Base-by-base conservation (phyloP, 2,888 invertebrate species). In the Eupelmus urozonus region DNA sequence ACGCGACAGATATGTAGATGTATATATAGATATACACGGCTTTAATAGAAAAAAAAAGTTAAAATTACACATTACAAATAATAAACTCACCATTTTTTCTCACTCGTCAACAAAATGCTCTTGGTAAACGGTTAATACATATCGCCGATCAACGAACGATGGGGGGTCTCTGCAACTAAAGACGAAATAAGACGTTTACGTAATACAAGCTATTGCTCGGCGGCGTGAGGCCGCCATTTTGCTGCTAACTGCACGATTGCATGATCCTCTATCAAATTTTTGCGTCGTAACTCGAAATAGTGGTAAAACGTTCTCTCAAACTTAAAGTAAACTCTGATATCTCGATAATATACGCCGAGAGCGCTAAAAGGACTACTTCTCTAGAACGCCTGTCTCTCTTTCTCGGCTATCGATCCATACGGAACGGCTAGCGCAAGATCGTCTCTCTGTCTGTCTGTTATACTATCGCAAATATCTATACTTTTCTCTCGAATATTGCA, bases 111-210 rank as follows among this genome's bases (percentile, higher is more conserved):
- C 25, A 45, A 66, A 34, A 62, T 57, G 34, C 40, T 74, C 34
- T 59, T 66, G 34, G 34, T n/a, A 66, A 74, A 74, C 2, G 7
- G 16, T 75, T 51, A 77, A 74, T 59, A 59, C 80, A 77, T 85
- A 82, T 84, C 82, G 73, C 79, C 81, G 63, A 70, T 67, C 70
- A 71, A 67, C 59, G 62, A 72, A 76, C 55, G 66, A 60, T 62
- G 77, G 74, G 71, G 83, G n/a, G n/a, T n/a, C n/a, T 84, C 87
- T 87, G 87, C 60, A 87, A 87, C 79, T 78, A 80, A 84, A 79
- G 72, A 57, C 75, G 82, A 85, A 82, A 84, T 81, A 82, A 84
- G 81, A 81, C 45, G 80, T 76, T 80, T 80, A 80, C 76, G 63
- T 76, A 78, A 80, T 66, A 27, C 23, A 34, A 78, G 29, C 57